These are phyloP conservation scores for Heteromormyrus szaboi DNA, from an alignment of 2,797 vertebrate genomes.

Conservation along the genomic window DNA sequence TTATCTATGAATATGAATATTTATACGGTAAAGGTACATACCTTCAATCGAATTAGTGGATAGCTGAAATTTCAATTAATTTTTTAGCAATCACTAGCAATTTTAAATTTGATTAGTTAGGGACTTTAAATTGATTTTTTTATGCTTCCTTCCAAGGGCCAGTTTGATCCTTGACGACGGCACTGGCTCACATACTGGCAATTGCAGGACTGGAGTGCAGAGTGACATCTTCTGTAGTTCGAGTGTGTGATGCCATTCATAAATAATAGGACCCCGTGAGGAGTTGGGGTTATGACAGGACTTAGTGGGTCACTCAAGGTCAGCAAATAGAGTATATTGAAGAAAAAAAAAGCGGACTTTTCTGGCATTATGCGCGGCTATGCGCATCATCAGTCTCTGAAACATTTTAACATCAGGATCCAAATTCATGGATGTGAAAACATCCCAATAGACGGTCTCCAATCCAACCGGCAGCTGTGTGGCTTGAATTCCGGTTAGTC, in stretches of 20 bases:
- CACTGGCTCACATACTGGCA: neutral
- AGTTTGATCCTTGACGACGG: neutral
- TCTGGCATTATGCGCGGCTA: neutral
- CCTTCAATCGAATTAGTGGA: neutral
- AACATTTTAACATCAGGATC: neutral
- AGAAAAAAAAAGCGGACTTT: neutral
- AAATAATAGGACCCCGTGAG: neutral
- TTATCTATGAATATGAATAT: neutral
- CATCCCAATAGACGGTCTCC: neutral
- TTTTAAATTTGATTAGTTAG: neutral
- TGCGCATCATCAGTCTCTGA: neutral
- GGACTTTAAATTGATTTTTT: conserved; percentile 1
- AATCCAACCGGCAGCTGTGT: neutral
- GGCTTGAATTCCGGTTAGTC: neutral
- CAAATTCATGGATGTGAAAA: neutral
- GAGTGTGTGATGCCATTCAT: neutral
- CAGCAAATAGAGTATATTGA: neutral
- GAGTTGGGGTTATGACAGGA: neutral
- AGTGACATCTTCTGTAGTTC: neutral
- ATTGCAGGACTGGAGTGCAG: neutral
- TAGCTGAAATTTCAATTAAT: neutral
- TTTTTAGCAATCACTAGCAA: neutral
- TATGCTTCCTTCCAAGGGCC: neutral
- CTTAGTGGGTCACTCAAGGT: neutral
- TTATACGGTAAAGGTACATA: neutral